Percentiles rank a stretch among this genome's conserved stretches.
phyloP scores from a whole-genome alignment of 1,140 invertebrate genomes.

The Marisa cornuarietis region DNA sequence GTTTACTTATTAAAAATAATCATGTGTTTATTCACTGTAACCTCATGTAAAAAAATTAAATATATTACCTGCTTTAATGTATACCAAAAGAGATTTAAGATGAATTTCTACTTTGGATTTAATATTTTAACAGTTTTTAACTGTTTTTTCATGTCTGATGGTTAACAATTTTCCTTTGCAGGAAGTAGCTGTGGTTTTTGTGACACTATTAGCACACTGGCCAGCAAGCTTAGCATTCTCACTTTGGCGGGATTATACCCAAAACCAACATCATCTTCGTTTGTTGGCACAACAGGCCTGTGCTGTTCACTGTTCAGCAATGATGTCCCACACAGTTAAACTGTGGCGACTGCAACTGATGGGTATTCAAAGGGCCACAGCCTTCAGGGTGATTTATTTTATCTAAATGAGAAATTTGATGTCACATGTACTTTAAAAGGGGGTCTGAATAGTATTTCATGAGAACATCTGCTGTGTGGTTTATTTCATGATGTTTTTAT shows the following conservation, averaged over 20 bases:
- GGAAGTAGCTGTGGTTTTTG: slow-evolving; percentile 29
- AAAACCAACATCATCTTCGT: slow-evolving; percentile 30
- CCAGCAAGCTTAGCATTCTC: slow-evolving; percentile 36
- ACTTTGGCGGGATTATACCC: slow-evolving; percentile 35
- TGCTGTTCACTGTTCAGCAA: slow-evolving; percentile 9
- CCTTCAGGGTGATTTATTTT: slow-evolving; percentile 27
- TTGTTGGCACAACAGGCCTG: slow-evolving; percentile 20
- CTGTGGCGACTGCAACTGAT: slow-evolving; percentile 22
- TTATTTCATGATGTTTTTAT: too few species aligned
- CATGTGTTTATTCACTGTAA: too few species aligned
- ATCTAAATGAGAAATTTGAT: not conserved
- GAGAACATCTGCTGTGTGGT: too few species aligned
- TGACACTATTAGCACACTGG: slow-evolving; percentile 34
- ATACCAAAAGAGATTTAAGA: not conserved
- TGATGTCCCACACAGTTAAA: slow-evolving; percentile 21
- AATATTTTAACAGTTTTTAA: not conserved
- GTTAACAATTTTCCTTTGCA: not conserved
- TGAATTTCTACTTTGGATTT: not conserved
- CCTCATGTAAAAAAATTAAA: too few species aligned
- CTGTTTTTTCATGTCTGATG: not conserved
- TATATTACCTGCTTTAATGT: not conserved
- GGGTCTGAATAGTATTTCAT: not conserved
- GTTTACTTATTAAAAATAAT: too few species aligned
- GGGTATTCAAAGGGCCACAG: slow-evolving; percentile 26
- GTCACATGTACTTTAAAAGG: not conserved